Conservation (phyloP, 2,797 vertebrate species). For the Acomys russatus region DNA sequence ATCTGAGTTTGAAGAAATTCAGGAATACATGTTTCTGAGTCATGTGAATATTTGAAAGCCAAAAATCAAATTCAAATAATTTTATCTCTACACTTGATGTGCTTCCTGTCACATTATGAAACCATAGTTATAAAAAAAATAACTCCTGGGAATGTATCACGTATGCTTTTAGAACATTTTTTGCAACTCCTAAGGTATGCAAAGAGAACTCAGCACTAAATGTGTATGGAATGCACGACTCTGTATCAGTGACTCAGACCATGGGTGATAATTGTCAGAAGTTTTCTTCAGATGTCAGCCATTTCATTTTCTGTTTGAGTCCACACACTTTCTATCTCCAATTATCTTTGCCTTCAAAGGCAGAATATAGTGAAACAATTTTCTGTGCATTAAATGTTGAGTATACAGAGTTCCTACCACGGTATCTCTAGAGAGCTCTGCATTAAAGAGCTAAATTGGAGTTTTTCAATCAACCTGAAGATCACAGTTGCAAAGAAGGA, state of each 20-base stretch:
- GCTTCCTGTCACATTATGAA: not conserved
- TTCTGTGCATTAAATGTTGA: not conserved
- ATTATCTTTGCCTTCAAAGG: not conserved
- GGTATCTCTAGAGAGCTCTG: not conserved
- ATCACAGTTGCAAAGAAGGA: not conserved
- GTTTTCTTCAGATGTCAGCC: not conserved
- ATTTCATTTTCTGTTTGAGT: not conserved
- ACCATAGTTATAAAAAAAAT: not conserved
- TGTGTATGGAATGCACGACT: not conserved
- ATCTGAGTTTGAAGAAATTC: not conserved
- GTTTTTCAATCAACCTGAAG: not conserved
- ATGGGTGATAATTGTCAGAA: not conserved
- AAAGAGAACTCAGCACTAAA: not conserved
- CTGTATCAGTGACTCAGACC: not conserved
- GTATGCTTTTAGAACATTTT: constrained; percentile 17
- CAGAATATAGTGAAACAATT: constrained; percentile 13
- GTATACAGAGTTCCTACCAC: not conserved
- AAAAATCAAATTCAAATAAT: not conserved
- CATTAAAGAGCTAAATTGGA: constrained; percentile 36
- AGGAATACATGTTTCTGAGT: not conserved
- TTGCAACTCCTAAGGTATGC: not conserved
- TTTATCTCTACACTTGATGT: not conserved
- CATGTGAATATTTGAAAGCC: not conserved
- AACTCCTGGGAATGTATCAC: not conserved
- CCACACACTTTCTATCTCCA: not conserved